Evolutionary conservation across 2,888 invertebrate genomes (phyloP), one percentile per base, ranked within the genome.

Genomic region (Diadegma fenestrale): DNA sequence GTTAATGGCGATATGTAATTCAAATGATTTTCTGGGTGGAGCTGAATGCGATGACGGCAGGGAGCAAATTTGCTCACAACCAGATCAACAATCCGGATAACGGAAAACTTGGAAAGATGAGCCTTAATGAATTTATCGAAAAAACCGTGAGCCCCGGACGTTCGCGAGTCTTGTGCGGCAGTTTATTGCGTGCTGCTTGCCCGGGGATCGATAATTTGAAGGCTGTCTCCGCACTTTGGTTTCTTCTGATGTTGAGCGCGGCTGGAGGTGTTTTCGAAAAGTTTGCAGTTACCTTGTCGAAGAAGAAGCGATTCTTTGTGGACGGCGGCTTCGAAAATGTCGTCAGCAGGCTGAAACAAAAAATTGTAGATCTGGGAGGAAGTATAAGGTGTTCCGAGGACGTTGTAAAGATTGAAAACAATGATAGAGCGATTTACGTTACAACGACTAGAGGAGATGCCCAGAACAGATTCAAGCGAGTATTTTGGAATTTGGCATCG

Each of bases 221-320:
- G 6, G 75, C 88, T 19, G 76, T 91, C 33, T 92, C 92, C 1
- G 88, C 89, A 6, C 80, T 92, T 7, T 92, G 92, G 91, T 89
- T 90, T 14, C 41, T 92, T 5, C 75, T 86, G 7, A 87, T 91
- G 87, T 63, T 91, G 26, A 87, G 88, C 61, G 89, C 90, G 19
- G 89, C 91, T 6, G 89, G 89, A 4, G 92, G 92, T 10, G 82
- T 92, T 37, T 78, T 90, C 3, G 84, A 87, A 41, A 89, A 91
- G 81, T 84, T 92, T 4, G 90, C 86, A 66, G 61, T 88, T 12
- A 78, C 85, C 8, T 51, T 91, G 7, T 89, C 89, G 8, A 89
- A 89, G 64, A 75, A 85, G 8, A 80, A 88, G 64, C 86, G 90
- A 68, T 91, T 88, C 71, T 92, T 89, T 61, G 48, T 91, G 33